Base-by-base conservation (phyloP, 2,113 vertebrate genomes). In the Bungarus multicinctus region DNA sequence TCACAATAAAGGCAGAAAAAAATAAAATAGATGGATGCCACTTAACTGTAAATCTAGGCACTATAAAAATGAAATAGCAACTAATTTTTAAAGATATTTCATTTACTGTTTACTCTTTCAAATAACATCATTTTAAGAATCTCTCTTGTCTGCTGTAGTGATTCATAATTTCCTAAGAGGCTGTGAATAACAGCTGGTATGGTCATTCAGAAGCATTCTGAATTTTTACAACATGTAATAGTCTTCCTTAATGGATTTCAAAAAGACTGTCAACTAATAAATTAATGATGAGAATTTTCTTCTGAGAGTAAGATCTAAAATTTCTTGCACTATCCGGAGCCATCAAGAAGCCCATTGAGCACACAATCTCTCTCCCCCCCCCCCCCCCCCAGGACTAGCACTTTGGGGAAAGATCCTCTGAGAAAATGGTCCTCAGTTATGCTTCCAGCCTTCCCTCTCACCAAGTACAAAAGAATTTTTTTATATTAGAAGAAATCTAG, bases 241-340 rank as follows among this genome's bases (percentile, higher is more conserved):
- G 90, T 93, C 55, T 93, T 95, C 90, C 94, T 94, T 97, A 96
- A 96, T 95, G 94, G 95, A 20, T 90, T 93, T 39, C 34, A 93
- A 91, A 95, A 94, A 81, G 47, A 95, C 85, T 88, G 74, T 34
- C 88, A 93, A 57, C 22, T 47, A 90, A 96, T 97, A 95, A 96
- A 96, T 97, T 95, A 96, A 96, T 97, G 94, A 97, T 96, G 95
- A 96, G 94, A 94, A 85, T 5, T 60, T 95, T 90, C 94, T 95
- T 97, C 94, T 58, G 95, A 60, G 93, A 96, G 23, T 94, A 95
- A 89, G 93, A 95, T 20, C 1, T 92, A 91, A 95, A 95, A 91
- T 95, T 96, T 96, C 60, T 85, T 91, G 92, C 93, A 95, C 86
- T 95, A 95, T 27, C 93, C 90, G 95, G 94, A 95, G 93, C 85